phyloP scores from a whole-genome alignment of 2,113 vertebrate genomes.

The Junco hyemalis region DNA sequence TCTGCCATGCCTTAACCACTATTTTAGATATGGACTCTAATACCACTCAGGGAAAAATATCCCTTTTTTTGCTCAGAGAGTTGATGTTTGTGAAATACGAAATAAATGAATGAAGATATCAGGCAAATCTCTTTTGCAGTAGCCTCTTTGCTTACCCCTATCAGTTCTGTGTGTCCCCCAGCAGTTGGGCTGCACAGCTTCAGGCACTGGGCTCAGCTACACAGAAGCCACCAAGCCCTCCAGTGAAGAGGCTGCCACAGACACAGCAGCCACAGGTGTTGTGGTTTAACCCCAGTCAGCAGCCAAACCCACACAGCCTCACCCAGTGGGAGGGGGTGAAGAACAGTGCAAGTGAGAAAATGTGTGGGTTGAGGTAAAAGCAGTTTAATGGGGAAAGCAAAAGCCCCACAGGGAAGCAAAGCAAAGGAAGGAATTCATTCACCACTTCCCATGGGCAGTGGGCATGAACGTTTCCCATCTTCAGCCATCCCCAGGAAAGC shows the following conservation, averaged over 20 bases:
- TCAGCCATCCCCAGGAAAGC: not conserved
- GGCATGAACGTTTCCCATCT: not conserved
- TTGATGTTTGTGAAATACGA: not conserved
- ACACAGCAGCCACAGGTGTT: not conserved
- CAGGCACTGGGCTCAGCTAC: not conserved
- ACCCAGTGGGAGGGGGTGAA: fast-evolving
- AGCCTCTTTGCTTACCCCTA: not conserved
- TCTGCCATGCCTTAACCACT: not conserved
- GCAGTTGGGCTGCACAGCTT: not conserved
- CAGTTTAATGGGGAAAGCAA: not conserved
- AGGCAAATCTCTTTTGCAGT: not conserved
- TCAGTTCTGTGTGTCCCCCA: not conserved
- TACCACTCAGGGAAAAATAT: not conserved
- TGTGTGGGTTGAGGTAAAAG: fast-evolving
- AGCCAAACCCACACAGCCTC: not conserved
- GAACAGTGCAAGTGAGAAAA: not conserved
- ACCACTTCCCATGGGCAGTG: not conserved
- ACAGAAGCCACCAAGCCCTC: not conserved
- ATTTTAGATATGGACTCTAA: not conserved
- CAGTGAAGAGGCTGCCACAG: not conserved
- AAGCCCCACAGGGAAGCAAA: not conserved
- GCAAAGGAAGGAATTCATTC: not conserved
- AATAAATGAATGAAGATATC: not conserved
- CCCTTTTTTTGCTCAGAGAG: not conserved
- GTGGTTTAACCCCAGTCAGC: not conserved